Evolutionary conservation across 2,888 invertebrate species (phyloP).

Genomic region (Parnassius mnemosyne): DNA sequence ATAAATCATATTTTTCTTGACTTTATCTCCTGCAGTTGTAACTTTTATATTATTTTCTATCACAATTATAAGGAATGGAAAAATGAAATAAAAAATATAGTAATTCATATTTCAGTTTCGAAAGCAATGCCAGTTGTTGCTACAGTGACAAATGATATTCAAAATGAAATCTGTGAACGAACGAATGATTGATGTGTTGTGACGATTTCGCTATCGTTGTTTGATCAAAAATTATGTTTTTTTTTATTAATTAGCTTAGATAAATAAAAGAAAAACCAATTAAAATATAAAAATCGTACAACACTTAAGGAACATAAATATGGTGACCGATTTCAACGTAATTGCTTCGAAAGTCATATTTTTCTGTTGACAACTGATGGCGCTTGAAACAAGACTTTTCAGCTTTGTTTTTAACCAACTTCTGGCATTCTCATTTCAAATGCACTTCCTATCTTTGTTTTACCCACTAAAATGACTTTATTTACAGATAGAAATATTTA

Average conservation of each 20-base stretch:
- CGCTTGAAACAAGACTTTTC: no score
- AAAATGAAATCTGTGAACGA: conserved; percentile 27
- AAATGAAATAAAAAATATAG: not conserved
- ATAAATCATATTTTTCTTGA: no score
- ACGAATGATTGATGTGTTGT: conserved; percentile 26
- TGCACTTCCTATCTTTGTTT: no score
- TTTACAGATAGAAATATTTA: no score
- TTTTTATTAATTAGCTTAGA: conserved; percentile 21
- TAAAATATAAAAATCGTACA: conserved; percentile 3
- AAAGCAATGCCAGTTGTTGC: conserved; percentile 22
- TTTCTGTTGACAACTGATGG: no score
- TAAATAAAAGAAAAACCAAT: not conserved
- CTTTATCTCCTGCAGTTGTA: no score
- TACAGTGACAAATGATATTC: conserved; percentile 27
- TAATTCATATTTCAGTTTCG: conserved; percentile 24
- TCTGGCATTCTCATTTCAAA: no score
- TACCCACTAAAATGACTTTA: no score
- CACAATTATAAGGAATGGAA: no score
- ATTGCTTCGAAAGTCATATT: no score
- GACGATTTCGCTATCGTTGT: conserved; percentile 23
- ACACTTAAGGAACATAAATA: not conserved
- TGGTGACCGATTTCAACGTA: not conserved
- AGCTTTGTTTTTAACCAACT: no score
- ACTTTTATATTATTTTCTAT: no score
- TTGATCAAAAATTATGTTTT: conserved; percentile 24